Evolutionary conservation across 1,140 invertebrate genomes (phyloP).

Genomic region (Papilio helenus): DNA sequence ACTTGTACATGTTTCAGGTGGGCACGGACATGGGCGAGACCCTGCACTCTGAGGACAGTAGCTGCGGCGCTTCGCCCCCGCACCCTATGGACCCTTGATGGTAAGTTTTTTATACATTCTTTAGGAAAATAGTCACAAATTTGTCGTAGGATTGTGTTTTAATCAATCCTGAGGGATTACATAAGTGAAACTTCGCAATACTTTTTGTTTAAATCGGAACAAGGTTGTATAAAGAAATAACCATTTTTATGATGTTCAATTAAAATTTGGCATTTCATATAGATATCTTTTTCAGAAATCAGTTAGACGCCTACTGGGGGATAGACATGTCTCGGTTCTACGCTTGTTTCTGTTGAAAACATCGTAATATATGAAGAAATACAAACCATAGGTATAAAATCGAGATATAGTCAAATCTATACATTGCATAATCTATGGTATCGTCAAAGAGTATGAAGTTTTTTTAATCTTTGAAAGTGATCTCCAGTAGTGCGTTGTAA

Average conservation of each 20-base stretch:
- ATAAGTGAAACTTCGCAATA: no score
- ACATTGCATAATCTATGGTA: background rate
- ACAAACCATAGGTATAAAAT: background rate
- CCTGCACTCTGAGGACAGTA: conserved; percentile 68
- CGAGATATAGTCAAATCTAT: background rate
- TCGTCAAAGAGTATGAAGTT: background rate
- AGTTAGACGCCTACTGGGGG: conserved; percentile 61
- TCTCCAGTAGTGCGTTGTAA: conserved; percentile 13
- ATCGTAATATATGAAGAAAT: background rate
- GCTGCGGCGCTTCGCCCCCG: conserved; percentile 70
- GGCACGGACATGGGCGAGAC: conserved; percentile 60
- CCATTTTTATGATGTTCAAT: no score
- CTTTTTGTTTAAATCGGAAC: no score
- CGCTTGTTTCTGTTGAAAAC: conserved; percentile 71
- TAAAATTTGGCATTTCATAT: no score
- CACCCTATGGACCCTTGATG: conserved; percentile 64
- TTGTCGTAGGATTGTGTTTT: no score
- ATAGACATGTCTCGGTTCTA: conserved; percentile 72
- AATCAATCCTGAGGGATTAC: no score
- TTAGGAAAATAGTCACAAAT: no score
- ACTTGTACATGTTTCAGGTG: conserved; percentile 49
- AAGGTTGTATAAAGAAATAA: no score
- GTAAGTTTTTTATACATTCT: conserved; percentile 44
- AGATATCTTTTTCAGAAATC: conserved; percentile 53
- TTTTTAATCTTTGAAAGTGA: background rate